Conservation (phyloP, 2,888 invertebrate species). For the Chrysomela aeneicollis region DNA sequence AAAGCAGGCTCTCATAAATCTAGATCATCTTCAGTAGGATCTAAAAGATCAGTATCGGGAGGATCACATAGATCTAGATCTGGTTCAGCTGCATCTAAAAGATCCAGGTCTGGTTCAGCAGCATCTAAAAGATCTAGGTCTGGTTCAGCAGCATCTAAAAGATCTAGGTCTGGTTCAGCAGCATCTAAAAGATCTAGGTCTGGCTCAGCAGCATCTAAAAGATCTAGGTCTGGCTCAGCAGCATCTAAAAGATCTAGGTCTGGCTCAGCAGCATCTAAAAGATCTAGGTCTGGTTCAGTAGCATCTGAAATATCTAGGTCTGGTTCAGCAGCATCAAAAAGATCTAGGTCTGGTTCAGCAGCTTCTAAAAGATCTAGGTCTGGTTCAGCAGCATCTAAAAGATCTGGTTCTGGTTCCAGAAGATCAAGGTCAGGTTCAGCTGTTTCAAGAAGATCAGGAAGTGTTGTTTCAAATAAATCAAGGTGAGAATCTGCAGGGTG, state of each 20-base stretch:
- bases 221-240: slow-evolving; percentile 40
- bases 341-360: slow-evolving; percentile 30
- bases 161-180: slow-evolving; percentile 43
- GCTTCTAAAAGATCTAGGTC: slow-evolving; percentile 40
- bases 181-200: slow-evolving; percentile 41
- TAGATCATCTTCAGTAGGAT: slow-evolving; percentile 37
- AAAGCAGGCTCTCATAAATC: slow-evolving; percentile 40
- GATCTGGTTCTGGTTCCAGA: slow-evolving; percentile 33
- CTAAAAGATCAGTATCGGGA: slow-evolving; percentile 38
- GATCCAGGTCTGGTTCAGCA: slow-evolving; percentile 37
- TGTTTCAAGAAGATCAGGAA: slow-evolving; percentile 36
- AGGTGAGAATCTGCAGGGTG: slow-evolving; percentile 9
- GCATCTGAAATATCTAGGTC: slow-evolving; percentile 36
- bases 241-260: slow-evolving; percentile 40
- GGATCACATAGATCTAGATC: slow-evolving; percentile 38
- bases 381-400: slow-evolving; percentile 38
- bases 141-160: slow-evolving; percentile 39
- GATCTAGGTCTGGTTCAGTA: slow-evolving; percentile 21
- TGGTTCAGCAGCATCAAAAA: slow-evolving; percentile 41
- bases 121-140: slow-evolving; percentile 43
- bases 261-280: slow-evolving; percentile 37
- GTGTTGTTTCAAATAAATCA: slow-evolving; percentile 24
- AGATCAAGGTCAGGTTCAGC: slow-evolving; percentile 41
- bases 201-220: slow-evolving; percentile 35
- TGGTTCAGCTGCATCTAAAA: slow-evolving; percentile 36